A percentile compares a stretch with the other conserved stretches of the same genome.
Evolutionary conservation across 2,113 vertebrate species (phyloP).

Genomic region (Calidris pugnax): DNA sequence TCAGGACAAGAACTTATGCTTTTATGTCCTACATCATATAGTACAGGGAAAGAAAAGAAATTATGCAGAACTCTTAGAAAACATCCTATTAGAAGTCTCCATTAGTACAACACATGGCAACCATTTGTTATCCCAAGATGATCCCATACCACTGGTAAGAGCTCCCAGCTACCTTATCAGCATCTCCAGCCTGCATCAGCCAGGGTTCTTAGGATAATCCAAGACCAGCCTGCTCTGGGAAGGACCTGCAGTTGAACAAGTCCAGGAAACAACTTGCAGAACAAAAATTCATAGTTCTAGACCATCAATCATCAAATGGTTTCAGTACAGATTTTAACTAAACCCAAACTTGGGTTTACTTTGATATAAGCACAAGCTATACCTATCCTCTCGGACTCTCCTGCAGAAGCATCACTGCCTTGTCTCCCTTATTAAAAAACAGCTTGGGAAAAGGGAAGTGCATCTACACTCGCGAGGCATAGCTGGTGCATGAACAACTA

Average conservation of each 20-base stretch:
- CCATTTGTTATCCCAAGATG: not conserved
- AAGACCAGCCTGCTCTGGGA: not conserved
- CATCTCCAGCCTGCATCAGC: not conserved
- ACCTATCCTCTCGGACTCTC: not conserved
- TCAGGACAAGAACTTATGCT: not conserved
- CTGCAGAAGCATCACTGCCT: not conserved
- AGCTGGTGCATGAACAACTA: not conserved
- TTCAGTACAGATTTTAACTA: not conserved
- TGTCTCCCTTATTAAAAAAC: not conserved
- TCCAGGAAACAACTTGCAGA: not conserved
- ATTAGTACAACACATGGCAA: not conserved
- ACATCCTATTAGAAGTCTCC: not conserved
- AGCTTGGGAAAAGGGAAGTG: not conserved
- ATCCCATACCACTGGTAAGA: accelerated
- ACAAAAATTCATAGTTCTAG: not conserved
- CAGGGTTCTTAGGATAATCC: not conserved
- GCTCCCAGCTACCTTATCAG: not conserved
- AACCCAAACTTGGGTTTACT: not conserved
- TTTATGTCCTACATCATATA: not conserved
- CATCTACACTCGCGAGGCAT: not conserved
- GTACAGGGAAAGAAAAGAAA: not conserved
- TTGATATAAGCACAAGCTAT: not conserved
- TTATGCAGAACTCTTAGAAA: not conserved
- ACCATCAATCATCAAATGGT: not conserved
- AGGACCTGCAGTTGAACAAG: not conserved